Percentiles rank a stretch among this genome's conserved stretches.
Conservation (phyloP, 2,888 invertebrate species). For the Yponomeuta cagnagella region DNA sequence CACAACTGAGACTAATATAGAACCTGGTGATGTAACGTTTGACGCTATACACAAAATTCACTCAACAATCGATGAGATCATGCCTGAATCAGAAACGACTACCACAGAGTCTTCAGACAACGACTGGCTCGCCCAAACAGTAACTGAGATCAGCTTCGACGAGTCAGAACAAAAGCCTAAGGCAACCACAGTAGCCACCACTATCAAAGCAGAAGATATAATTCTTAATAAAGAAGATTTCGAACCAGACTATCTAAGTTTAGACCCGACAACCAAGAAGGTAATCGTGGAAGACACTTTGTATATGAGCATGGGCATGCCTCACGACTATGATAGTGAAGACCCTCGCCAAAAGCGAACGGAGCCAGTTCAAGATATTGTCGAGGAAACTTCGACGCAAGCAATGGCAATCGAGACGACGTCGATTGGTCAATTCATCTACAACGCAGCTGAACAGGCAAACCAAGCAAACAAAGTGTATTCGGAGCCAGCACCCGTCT, state of each 20-base stretch:
- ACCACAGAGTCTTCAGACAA: neutral
- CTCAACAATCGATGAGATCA: neutral
- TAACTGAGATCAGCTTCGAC: neutral
- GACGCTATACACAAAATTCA: neutral
- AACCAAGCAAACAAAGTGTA: constrained; percentile 20
- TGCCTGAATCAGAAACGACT: neutral
- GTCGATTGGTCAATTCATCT: constrained; percentile 56
- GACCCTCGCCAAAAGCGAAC: constrained; percentile 49
- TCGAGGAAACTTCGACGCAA: constrained; percentile 21
- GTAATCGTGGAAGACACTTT: constrained; percentile 32
- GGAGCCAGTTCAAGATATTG: constrained; percentile 26
- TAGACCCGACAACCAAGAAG: constrained; percentile 35
- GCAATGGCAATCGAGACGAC: constrained; percentile 39
- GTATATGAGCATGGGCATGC: constrained; percentile 49
- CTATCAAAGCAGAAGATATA: constrained; percentile 10
- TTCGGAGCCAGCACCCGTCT: constrained; percentile 54
- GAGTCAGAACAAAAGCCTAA: neutral
- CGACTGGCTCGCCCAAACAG: neutral
- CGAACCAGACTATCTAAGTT: constrained; percentile 61
- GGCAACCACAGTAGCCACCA: constrained; percentile 1
- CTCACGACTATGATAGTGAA: constrained; percentile 54
- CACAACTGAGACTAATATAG: neutral
- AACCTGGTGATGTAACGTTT: neutral
- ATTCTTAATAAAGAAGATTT: constrained; percentile 46
- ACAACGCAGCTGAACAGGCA: constrained; percentile 38